Evolutionary conservation across 53 echinoderm and acorn worm genomes (phyloP), one percentile per base, ranked within the genome.

Genomic region (Arbacia lixula): DNA sequence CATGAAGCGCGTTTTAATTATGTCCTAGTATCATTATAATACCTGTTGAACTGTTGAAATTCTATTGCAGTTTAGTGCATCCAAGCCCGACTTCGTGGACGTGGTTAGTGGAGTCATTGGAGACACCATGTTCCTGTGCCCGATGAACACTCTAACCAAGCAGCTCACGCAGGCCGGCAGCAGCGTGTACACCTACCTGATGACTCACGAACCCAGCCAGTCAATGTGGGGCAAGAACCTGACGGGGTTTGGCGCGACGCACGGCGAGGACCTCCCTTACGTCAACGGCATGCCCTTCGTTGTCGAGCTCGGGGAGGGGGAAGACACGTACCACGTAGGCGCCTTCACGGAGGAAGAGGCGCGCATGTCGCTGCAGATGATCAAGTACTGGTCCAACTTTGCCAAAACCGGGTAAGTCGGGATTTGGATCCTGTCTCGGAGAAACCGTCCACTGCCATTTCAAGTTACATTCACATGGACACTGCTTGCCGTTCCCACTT

Each of bases 331-430:
- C 17, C 12, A 42, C 14, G 14, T 26, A 3, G 71, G 71, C 42
- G 25, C 27, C 30, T 71, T 71, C 5, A 71, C 39, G 24, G 71
- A 71, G 30, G 26, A 71, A 10, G 71, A 71, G 16, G 71, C 43
- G 6, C 25, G 42, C 14, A 2, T 49, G 26, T 8, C 71, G 27
- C 2, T 25, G 46, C 71, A 71, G 17, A 24, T 71, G 17, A 71
- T 71, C 41, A 71, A 14, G 31, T 71, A 71, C 30, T 71, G 71
- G 71, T 71, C 71, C 71, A 71, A 49, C 29, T 71, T 71, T 16
- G 71, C 71, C 2, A 71, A 71, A 26, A 71, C 71, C 5, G 71
- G 71, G 71, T 71, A 12, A 71, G 41, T 40, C 17, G 3, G 34
- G 6, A 3, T 28, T 4, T 16, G 20, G 21, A 55, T 55, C 56